These are phyloP conservation scores for Ictalurus punctatus DNA, from an alignment of 2,113 vertebrate species.

Conservation along the genomic window DNA sequence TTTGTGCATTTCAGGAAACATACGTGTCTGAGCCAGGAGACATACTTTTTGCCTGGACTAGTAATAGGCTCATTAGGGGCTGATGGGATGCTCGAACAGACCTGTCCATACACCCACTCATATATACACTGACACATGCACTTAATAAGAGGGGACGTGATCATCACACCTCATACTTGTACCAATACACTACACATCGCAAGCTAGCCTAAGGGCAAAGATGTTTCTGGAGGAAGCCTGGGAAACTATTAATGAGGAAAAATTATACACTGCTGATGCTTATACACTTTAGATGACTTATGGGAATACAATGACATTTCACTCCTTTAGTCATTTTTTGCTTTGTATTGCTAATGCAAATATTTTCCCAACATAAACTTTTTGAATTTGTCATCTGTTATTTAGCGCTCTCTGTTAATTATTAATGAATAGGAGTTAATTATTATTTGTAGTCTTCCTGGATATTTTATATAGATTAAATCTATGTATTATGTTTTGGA, in stretches of 20 bases:
- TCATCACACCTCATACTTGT: conserved; percentile 48
- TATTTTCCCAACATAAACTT: not conserved
- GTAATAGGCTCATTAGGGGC: conserved; percentile 59
- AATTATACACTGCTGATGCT: not conserved
- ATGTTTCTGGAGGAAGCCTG: conserved; percentile 2
- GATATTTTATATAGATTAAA: not conserved
- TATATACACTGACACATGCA: conserved; percentile 5
- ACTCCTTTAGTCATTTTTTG: not conserved
- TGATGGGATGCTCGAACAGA: conserved; percentile 45
- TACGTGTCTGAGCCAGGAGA: not conserved
- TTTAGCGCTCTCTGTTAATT: not conserved
- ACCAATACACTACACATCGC: conserved; percentile 1
- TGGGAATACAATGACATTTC: not conserved
- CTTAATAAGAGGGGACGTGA: conserved; percentile 48
- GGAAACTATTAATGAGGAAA: not conserved
- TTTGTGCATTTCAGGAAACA: conserved; percentile 7
- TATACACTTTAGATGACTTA: not conserved
- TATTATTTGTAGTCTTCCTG: not conserved
- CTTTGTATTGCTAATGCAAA: not conserved
- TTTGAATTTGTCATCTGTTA: too few relatives aligned
- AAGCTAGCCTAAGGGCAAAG: not conserved
- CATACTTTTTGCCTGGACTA: conserved; percentile 22
- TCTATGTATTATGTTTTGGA: not conserved
- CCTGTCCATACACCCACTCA: conserved; percentile 9
- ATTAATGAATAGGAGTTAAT: too few relatives aligned